Base-by-base conservation (phyloP, 2,113 vertebrate genomes). In the Ageneiosus marmoratus region DNA sequence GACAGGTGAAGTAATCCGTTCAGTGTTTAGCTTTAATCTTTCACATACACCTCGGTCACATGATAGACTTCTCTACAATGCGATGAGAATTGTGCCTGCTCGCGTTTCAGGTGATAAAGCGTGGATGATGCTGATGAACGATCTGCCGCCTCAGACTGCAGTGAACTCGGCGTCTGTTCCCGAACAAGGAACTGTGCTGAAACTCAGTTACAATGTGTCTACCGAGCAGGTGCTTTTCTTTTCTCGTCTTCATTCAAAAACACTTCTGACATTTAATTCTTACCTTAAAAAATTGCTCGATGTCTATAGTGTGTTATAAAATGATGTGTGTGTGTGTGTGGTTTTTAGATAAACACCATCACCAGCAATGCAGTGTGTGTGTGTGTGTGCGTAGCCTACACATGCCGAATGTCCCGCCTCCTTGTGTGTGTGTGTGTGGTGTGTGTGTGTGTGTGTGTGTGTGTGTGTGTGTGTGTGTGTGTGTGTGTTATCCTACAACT, bases 331-430 rank as follows among this genome's bases (percentile, higher is more conserved):
- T n/a, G n/a, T n/a, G n/a, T n/a, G n/a, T n/a, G n/a, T n/a, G n/a
- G n/a, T 55, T 24, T 89, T 11, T 94, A 99, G 93, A 91, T 98
- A 80, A 89, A 94, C 20, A 94, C 95, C 15, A 92, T 99, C 80
- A 98, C 96, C 80, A 93, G 89, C 83, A 96, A 93, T 0, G 96
- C 98, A 0, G 95, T 98, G n/a, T 99, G 98, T 1, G 96, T 99
- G 78, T 98, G 99, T n/a, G n/a, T n/a, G 93, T 93, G 94, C 0
- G 90, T 99, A 53, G 94, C 96, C 79, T 99, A 99, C 18, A 92
- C 94, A 60, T 99, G 98, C 91, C 95, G 94, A 87, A 96, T 96
- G 95, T 99, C 98, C 12, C 92, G 96, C 46, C 85, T 99, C 84
- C 92, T 99, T 89, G n/a, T n/a, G n/a, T n/a, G n/a, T n/a, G n/a